These are phyloP conservation scores for Tribolium madens DNA, from an alignment of 1,140 invertebrate genomes.

Conservation along the genomic window DNA sequence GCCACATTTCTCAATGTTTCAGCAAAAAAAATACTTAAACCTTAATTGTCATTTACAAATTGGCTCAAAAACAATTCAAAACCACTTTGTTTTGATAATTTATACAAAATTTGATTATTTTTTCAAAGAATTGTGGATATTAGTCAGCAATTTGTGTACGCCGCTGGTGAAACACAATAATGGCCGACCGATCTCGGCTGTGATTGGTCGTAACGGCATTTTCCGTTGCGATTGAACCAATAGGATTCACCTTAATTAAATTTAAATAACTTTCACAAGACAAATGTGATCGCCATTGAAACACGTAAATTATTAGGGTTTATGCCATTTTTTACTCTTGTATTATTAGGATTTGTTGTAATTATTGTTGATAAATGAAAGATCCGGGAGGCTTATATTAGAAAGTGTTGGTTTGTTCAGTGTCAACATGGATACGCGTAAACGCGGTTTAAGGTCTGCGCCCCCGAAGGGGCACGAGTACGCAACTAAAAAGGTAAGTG, in stretches of 20 bases:
- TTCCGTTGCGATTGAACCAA: conserved; percentile 27
- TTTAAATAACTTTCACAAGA: conserved; percentile 10
- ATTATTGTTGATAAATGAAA: neutral
- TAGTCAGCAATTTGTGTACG: neutral
- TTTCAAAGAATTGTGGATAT: neutral
- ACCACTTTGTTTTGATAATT: no score
- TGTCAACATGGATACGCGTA: conserved; percentile 15
- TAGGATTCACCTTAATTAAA: conserved; percentile 2
- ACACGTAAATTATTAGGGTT: no score
- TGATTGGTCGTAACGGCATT: neutral
- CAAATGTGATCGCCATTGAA: conserved; percentile 21
- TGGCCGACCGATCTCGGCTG: neutral
- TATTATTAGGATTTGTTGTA: no score
- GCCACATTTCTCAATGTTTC: no score
- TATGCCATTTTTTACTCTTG: no score
- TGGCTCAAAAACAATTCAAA: no score
- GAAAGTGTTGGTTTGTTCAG: neutral
- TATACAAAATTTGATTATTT: no score
- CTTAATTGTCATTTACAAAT: no score
- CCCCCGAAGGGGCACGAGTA: conserved; percentile 5
- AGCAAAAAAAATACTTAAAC: no score
- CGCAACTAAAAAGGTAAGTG: neutral
- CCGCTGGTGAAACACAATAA: neutral
- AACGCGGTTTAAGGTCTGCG: neutral
- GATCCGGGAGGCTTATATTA: neutral